A percentile compares a stretch with the other conserved stretches of the same genome.
Evolutionary conservation across 2,888 invertebrate species (phyloP).

Genomic region (Ormyrus pomaceus): DNA sequence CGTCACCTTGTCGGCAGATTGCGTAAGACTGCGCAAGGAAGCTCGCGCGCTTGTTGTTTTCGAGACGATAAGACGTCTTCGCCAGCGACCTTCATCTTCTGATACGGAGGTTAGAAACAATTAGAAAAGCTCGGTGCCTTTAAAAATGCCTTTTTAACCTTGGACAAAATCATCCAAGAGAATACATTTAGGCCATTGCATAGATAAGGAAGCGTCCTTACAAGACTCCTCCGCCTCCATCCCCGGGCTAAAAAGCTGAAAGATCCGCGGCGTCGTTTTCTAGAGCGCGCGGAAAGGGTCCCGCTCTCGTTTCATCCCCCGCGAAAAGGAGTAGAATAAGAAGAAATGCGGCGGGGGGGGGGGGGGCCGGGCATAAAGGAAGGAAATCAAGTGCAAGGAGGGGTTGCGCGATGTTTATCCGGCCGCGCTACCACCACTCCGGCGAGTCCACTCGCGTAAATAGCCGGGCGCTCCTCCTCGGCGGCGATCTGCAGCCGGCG

Average conservation of each 20-base stretch:
- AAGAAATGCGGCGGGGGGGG: neutral
- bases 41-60: too few species aligned
- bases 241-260: slow-evolving; percentile 8
- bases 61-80: too few species aligned
- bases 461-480: slow-evolving; percentile 4
- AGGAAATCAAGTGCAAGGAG: slow-evolving; percentile 29
- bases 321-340: slow-evolving; percentile 2
- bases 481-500: slow-evolving; percentile 1
- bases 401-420: slow-evolving; percentile 47
- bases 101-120: too few species aligned
- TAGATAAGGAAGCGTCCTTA: neutral
- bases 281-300: neutral
- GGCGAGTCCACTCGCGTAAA: slow-evolving; percentile 25
- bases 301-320: neutral
- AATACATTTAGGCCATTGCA: too few species aligned
- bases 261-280: neutral
- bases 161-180: too few species aligned
- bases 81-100: too few species aligned
- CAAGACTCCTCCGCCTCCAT: neutral
- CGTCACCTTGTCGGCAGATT: too few species aligned
- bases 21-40: too few species aligned
- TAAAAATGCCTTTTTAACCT: too few species aligned
- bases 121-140: too few species aligned
- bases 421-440: slow-evolving; percentile 19
- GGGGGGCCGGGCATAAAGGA: slow-evolving; percentile 7